A percentile compares a stretch with the other conserved stretches of the same genome.
Conservation (phyloP, 1,140 invertebrate genomes). For the Hirudo medicinalis region DNA sequence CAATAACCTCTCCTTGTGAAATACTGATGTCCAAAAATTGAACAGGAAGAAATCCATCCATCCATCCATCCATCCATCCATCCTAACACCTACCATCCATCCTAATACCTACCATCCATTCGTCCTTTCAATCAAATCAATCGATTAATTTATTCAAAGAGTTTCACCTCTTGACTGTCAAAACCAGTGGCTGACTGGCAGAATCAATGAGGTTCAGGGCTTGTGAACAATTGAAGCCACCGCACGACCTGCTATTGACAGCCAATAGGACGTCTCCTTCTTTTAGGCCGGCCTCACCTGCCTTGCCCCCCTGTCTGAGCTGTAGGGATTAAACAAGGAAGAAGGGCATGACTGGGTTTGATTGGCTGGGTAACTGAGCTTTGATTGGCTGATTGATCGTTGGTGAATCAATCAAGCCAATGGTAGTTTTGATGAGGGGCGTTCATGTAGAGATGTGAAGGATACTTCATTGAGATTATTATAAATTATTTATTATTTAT, state of each 20-base stretch:
- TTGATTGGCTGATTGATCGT: too few species aligned
- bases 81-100: too few species aligned
- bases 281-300: conserved; percentile 18
- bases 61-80: neutral
- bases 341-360: too few species aligned
- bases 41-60: neutral
- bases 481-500: too few species aligned
- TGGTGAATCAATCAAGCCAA: too few species aligned
- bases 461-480: too few species aligned
- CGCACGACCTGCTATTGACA: conserved; percentile 18
- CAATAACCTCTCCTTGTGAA: too few species aligned
- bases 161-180: conserved; percentile 19
- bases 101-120: neutral
- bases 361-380: too few species aligned
- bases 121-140: neutral
- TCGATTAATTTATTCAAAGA: neutral
- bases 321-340: neutral
- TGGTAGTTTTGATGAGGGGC: too few species aligned
- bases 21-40: too few species aligned
- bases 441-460: too few species aligned
- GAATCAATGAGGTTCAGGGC: conserved; percentile 22
- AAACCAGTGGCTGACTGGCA: neutral
- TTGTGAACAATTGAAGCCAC: conserved; percentile 12
- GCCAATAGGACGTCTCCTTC: conserved; percentile 21
- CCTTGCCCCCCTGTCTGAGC: conserved; percentile 21